phyloP scores from a whole-genome alignment of 2,888 invertebrate genomes.

The Limnephilus lunatus region DNA sequence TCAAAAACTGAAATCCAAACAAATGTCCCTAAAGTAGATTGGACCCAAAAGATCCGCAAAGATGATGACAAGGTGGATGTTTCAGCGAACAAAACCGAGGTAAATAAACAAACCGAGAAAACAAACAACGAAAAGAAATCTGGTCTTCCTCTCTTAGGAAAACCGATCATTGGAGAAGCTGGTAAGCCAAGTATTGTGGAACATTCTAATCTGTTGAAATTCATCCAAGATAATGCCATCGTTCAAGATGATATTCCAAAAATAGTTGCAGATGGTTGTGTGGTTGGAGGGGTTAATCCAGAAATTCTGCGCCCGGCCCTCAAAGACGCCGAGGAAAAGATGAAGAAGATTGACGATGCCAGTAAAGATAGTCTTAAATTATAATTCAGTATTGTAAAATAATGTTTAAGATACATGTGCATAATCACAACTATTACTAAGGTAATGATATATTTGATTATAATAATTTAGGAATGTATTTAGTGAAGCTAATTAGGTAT shows the following conservation, averaged over 20 bases:
- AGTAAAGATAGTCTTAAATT: not conserved
- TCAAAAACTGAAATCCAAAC: not conserved
- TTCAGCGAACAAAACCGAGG: not conserved
- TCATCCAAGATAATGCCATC: constrained; percentile 59
- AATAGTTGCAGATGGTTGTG: not conserved
- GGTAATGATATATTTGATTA: not conserved
- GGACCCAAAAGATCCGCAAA: constrained; percentile 1
- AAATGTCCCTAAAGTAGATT: not conserved
- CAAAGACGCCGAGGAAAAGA: not conserved
- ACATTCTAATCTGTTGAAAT: constrained; percentile 63
- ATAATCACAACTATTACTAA: not conserved
- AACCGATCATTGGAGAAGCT: constrained; percentile 2
- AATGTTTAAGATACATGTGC: not conserved
- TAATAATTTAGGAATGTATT: not conserved
- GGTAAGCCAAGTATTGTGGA: constrained; percentile 52
- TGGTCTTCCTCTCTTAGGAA: not conserved
- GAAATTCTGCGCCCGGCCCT: not conserved
- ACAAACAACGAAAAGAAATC: not conserved
- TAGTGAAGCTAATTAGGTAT: not conserved
- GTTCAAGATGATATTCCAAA: constrained; percentile 15
- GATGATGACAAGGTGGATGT: not conserved
- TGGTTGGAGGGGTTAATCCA: not conserved
- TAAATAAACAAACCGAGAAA: constrained; percentile 18
- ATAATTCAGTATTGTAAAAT: not conserved
- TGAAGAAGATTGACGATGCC: not conserved